Conservation (phyloP, 1,140 invertebrate genomes). For the Euglossa dilemma region DNA sequence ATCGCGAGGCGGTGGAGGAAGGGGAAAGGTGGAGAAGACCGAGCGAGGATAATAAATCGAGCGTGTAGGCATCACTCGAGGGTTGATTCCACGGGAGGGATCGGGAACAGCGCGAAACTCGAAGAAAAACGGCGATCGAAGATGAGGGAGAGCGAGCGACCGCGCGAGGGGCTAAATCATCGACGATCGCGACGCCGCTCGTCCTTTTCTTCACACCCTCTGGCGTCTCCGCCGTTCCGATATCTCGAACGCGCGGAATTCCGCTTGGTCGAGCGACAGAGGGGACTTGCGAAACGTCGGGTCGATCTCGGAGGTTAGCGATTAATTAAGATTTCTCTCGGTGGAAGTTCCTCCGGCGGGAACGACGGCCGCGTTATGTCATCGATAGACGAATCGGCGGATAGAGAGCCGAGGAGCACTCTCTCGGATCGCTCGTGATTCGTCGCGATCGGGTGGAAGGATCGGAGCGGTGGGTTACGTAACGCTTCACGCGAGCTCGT, state of each 20-base stretch:
- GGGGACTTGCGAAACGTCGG: too few species aligned
- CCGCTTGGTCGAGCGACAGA: neutral
- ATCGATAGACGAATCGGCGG: slow-evolving; percentile 13
- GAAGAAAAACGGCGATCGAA: slow-evolving; percentile 35
- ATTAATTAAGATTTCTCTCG: slow-evolving; percentile 15
- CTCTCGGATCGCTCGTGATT: neutral
- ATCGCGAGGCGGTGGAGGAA: slow-evolving; percentile 20
- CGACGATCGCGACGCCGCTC: slow-evolving; percentile 63
- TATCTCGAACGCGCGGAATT: neutral
- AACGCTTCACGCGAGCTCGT: neutral
- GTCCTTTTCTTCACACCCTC: slow-evolving; percentile 30
- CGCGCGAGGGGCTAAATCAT: slow-evolving; percentile 69
- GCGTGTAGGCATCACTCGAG: slow-evolving; percentile 49
- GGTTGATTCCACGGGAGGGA: slow-evolving; percentile 41
- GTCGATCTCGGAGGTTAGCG: too few species aligned
- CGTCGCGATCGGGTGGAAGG: neutral
- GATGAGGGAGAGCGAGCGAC: slow-evolving; percentile 40
- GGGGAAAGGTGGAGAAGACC: slow-evolving; percentile 24
- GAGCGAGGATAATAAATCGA: slow-evolving; percentile 71
- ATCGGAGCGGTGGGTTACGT: neutral
- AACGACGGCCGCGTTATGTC: slow-evolving; percentile 7
- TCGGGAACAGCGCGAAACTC: slow-evolving; percentile 8
- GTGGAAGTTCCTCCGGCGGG: neutral
- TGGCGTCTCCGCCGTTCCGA: too few species aligned
- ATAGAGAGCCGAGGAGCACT: neutral